Percentiles rank a stretch among this genome's conserved stretches.
phyloP scores from a whole-genome alignment of 2,797 vertebrate genomes.

The Micromesistius poutassou region DNA sequence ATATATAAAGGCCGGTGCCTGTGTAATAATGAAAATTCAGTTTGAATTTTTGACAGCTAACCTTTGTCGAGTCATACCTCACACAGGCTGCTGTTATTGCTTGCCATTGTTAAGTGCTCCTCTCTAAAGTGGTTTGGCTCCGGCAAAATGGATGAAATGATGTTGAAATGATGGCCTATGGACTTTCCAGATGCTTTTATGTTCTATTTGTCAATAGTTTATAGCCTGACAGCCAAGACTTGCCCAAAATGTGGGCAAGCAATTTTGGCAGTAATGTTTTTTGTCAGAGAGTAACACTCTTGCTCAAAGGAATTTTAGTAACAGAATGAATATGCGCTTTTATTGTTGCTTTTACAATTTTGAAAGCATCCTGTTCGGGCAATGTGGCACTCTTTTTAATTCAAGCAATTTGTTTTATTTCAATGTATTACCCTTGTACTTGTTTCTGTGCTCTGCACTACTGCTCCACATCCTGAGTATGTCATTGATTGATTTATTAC shows the following conservation, averaged over 20 bases:
- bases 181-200: constrained; percentile 23
- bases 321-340: neutral
- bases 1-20: constrained; percentile 7
- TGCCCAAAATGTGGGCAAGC: constrained; percentile 22
- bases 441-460: neutral
- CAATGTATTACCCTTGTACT: neutral
- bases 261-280: constrained; percentile 19
- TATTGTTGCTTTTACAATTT: constrained; percentile 1
- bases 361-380: constrained; percentile 1
- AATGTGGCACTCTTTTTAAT: constrained; percentile 2
- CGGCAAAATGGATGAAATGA: constrained; percentile 34
- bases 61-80: constrained; percentile 23
- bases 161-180: constrained; percentile 37
- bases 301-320: constrained; percentile 1
- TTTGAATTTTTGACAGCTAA: constrained; percentile 28
- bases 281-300: constrained; percentile 14
- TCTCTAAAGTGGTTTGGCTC: constrained; percentile 30
- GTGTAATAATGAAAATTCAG: constrained; percentile 11
- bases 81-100: constrained; percentile 23
- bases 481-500: neutral
- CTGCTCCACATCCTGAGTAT: neutral
- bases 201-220: constrained; percentile 23
- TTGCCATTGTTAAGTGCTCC: constrained; percentile 32
- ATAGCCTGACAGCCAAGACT: constrained; percentile 36
- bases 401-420: neutral